Evolutionary conservation across 2,888 invertebrate genomes (phyloP).

Genomic region (Cephus nigrinus): DNA sequence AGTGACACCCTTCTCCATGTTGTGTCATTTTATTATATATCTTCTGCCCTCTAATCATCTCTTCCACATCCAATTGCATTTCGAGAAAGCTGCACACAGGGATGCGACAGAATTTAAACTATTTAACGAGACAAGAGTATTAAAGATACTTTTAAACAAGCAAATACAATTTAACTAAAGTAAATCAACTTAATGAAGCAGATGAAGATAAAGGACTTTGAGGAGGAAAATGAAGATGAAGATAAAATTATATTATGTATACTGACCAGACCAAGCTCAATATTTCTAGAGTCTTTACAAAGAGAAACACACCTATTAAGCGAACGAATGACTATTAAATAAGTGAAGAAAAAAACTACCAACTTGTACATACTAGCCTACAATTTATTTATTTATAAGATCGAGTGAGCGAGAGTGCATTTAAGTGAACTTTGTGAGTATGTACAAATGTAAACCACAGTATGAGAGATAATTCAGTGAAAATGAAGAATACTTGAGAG

Average conservation of each 20-base stretch:
- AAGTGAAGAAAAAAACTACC: conserved; percentile 42
- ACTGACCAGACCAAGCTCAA: conserved; percentile 67
- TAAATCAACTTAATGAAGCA: background rate
- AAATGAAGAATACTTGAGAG: conserved; percentile 7
- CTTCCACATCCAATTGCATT: background rate
- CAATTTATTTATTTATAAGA: conserved; percentile 58
- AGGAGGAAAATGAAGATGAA: background rate
- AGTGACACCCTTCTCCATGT: background rate
- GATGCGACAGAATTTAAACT: background rate
- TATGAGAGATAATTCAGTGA: background rate
- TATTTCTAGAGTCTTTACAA: conserved; percentile 66
- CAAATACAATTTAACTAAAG: conserved; percentile 6
- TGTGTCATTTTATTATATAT: background rate
- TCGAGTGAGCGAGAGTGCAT: conserved; percentile 22
- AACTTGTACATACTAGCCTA: conserved; percentile 60
- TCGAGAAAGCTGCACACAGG: conserved; percentile 27
- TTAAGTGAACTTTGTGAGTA: background rate
- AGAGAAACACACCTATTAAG: conserved; percentile 58
- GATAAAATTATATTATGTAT: conserved; percentile 48
- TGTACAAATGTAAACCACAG: background rate
- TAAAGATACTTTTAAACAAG: conserved; percentile 10
- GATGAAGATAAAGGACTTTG: background rate
- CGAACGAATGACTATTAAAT: conserved; percentile 52
- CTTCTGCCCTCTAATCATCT: background rate
- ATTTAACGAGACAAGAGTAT: conserved; percentile 12